Percentiles rank a stretch among this genome's conserved stretches.
phyloP scores from a whole-genome alignment of 2,888 invertebrate species.

The Drosophila mettleri region DNA sequence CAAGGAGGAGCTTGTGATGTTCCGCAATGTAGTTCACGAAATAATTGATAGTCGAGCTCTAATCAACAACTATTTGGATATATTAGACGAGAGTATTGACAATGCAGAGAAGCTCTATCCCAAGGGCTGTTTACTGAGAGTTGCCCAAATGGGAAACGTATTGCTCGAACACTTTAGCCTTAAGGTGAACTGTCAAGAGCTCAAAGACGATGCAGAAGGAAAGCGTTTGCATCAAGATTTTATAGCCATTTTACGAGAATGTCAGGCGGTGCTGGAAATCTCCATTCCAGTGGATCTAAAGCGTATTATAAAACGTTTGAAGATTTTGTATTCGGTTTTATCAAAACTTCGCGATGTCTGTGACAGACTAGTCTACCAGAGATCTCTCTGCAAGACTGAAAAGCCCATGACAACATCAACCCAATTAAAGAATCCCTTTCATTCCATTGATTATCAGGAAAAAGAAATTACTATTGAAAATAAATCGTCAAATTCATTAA shows the following conservation, averaged over 20 bases:
- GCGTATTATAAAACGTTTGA: conserved; percentile 82
- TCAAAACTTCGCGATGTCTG: conserved; percentile 75
- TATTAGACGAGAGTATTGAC: conserved; percentile 64
- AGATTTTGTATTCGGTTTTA: conserved; percentile 81
- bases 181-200: conserved; percentile 59
- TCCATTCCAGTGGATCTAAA: conserved; percentile 65
- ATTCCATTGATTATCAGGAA: conserved; percentile 20
- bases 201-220: conserved; percentile 48
- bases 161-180: conserved; percentile 79
- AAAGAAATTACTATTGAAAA: neutral
- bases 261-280: conserved; percentile 75
- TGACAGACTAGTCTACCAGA: conserved; percentile 4
- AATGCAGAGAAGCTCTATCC: conserved; percentile 58
- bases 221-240: conserved; percentile 73
- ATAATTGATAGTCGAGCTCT: conserved; percentile 83
- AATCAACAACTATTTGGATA: conserved; percentile 75
- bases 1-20: conserved; percentile 77
- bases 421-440: conserved; percentile 6
- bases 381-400: conserved; percentile 3
- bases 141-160: conserved; percentile 78
- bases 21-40: conserved; percentile 79
- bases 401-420: conserved; percentile 15
- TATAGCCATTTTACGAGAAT: conserved; percentile 79
- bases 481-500: neutral
- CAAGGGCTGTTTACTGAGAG: conserved; percentile 47